Base-by-base conservation (phyloP, 2,113 vertebrate species). In the Electrona antarctica region DNA sequence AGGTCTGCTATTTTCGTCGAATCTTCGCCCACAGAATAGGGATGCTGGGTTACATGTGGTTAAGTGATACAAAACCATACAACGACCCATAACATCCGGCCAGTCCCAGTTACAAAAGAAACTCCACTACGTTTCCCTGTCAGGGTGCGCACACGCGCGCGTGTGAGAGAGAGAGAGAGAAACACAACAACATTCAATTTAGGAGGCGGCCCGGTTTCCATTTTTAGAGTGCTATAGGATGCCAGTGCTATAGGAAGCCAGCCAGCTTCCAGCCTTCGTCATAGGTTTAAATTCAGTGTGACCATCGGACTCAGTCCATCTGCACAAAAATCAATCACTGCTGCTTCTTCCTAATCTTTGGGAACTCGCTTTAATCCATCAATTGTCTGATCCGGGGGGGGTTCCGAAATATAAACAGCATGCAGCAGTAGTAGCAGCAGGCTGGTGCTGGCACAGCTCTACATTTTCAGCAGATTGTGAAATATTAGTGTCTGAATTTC, bases 331-430 rank as follows among this genome's bases (percentile, higher is more conserved):
- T 89, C 89, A 92, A 90, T 85, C 85, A 92, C 88, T 90, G 85
- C 88, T 90, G 84, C 87, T 87, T 85, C 78, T 21, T 21, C 69
- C 72, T 92, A 91, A 92, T 91, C 88, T 92, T 90, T 84, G 62
- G 71, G 73, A 65, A 90, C 88, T 84, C 71, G 8, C 67, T 82
- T 77, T 91, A 91, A 92, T 91, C 89, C 78, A 83, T 82, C 77
- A 83, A 92, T 91, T 41, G 33, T 41, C 79, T 83, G 68, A 41
- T 41, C 33, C 5, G 33, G 33, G 33, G 33, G 33, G 33, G n/a
- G n/a, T n/a, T n/a, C n/a, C n/a, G n/a, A n/a, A n/a, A n/a, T n/a
- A n/a, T n/a, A n/a, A n/a, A n/a, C n/a, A n/a, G n/a, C n/a, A n/a
- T n/a, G n/a, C n/a, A 21, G 21, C 21, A 21, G 21, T 21, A 21